phyloP scores from a whole-genome alignment of 1,140 invertebrate genomes.

The Popillia japonica region DNA sequence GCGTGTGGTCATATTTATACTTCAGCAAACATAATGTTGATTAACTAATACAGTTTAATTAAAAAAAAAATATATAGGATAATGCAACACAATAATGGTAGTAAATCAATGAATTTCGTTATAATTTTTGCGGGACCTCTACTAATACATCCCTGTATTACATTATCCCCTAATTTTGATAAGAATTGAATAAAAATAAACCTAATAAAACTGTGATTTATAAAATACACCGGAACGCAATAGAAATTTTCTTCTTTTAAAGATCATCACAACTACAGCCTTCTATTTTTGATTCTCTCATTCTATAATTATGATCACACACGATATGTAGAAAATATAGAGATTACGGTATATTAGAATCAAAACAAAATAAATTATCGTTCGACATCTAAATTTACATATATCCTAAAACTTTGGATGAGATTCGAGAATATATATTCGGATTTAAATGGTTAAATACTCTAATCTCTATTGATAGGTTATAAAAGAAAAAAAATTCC shows the following conservation, averaged over 20 bases:
- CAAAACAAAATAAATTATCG: constrained; percentile 39
- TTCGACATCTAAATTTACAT: constrained; percentile 34
- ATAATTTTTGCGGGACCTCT: too few relatives aligned
- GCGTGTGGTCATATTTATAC: constrained; percentile 47
- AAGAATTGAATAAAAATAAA: neutral
- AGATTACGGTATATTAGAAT: constrained; percentile 51
- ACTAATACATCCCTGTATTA: too few relatives aligned
- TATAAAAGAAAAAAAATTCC: constrained; percentile 52
- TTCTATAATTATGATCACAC: constrained; percentile 35
- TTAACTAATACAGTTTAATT: neutral
- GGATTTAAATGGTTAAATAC: constrained; percentile 41
- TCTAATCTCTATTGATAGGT: constrained; percentile 55
- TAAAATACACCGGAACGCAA: neutral
- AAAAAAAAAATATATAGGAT: neutral
- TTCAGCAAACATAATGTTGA: neutral
- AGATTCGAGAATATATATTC: constrained; percentile 31
- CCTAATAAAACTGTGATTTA: constrained; percentile 38
- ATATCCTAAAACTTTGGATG: neutral
- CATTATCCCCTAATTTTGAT: neutral
- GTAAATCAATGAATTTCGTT: too few relatives aligned
- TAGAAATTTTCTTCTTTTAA: neutral
- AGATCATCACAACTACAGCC: neutral
- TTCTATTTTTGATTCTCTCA: neutral
- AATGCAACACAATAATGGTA: neutral
- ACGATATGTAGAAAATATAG: constrained; percentile 48